Percentiles rank a stretch among this genome's conserved stretches.
Conservation (phyloP, 2,797 vertebrate genomes). For the Cirrhinus molitorella region DNA sequence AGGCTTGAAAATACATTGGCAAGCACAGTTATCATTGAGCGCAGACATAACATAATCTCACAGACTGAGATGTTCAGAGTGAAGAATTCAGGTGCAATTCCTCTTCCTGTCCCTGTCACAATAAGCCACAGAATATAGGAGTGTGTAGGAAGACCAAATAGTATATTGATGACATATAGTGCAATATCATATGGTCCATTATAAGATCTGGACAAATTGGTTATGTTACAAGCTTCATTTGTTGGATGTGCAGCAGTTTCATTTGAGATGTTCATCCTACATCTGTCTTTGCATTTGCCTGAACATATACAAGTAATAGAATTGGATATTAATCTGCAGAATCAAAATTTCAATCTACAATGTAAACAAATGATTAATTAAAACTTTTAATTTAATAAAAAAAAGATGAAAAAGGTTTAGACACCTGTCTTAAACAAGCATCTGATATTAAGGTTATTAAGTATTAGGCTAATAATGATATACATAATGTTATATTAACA, state of each 20-base stretch:
- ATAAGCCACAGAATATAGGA: constrained; percentile 12
- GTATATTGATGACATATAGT: not conserved
- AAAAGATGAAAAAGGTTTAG: too few relatives aligned
- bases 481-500: too few relatives aligned
- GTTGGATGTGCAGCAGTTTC: not conserved
- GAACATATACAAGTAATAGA: not conserved
- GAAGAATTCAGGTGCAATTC: constrained; percentile 4
- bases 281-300: not conserved
- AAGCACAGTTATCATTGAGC: not conserved
- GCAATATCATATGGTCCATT: not conserved
- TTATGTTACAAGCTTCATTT: not conserved
- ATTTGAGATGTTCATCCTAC: not conserved
- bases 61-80: not conserved
- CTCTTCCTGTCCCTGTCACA: not conserved
- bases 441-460: too few relatives aligned
- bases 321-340: not conserved
- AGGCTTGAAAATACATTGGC: rapidly evolving
- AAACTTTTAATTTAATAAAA: not conserved
- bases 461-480: too few relatives aligned
- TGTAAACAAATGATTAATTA: not conserved
- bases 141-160: constrained; percentile 1
- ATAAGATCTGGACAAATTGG: not conserved
- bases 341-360: not conserved
- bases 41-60: not conserved
- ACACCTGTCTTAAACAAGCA: too few relatives aligned